phyloP scores from a whole-genome alignment of 2,797 vertebrate species.

The Gila robusta region DNA sequence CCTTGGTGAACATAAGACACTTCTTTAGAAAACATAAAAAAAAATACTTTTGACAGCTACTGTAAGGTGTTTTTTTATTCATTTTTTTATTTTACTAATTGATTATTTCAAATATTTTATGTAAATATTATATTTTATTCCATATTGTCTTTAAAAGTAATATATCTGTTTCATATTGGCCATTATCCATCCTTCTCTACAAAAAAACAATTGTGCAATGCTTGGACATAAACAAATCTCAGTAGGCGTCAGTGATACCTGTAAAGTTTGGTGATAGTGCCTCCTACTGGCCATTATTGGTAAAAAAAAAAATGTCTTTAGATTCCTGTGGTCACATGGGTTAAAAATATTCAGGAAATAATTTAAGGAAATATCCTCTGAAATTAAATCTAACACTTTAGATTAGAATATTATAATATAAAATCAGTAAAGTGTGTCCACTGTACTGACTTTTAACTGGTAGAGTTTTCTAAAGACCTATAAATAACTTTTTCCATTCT shows the following conservation, averaged over 20 bases:
- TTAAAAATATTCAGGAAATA: not conserved
- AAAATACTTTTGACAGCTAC: not conserved
- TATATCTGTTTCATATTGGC: not conserved
- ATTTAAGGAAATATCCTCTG: not conserved
- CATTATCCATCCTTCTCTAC: not conserved
- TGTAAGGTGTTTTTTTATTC: no score
- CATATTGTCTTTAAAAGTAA: not conserved
- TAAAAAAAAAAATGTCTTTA: not conserved
- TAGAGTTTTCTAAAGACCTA: not conserved
- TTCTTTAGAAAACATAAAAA: not conserved
- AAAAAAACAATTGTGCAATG: not conserved
- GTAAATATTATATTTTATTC: not conserved
- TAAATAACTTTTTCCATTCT: not conserved
- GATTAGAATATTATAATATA: not conserved
- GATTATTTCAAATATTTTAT: not conserved
- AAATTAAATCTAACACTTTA: not conserved
- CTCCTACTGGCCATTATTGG: not conserved
- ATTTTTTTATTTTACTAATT: not conserved
- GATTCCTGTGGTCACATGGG: not conserved
- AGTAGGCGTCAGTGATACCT: not conserved
- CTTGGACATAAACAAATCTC: not conserved
- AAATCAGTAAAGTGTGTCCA: not conserved
- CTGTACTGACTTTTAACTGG: not conserved
- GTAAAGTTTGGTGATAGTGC: not conserved
- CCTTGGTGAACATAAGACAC: not conserved